Percentiles rank a stretch among this genome's conserved stretches.
Conservation (phyloP, 2,113 vertebrate species). For the Megaleporinus macrocephalus region DNA sequence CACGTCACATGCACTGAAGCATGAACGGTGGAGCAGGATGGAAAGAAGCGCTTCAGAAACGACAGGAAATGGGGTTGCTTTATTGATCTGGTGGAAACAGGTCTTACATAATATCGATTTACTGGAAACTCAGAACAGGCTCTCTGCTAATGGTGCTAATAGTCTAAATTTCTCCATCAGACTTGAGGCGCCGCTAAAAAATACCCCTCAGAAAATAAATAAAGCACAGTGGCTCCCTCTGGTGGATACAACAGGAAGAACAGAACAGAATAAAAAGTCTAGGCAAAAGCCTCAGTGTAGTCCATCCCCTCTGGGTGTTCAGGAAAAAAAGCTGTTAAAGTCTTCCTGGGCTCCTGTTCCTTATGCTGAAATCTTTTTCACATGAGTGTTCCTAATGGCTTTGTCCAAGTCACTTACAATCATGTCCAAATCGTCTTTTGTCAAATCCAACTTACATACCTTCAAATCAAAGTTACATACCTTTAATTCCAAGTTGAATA, state of each 20-base stretch:
- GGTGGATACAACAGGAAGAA: too few relatives aligned
- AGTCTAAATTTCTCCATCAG: slow-evolving; percentile 47
- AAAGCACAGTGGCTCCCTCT: too few relatives aligned
- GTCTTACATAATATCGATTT: background rate
- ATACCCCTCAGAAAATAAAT: too few relatives aligned
- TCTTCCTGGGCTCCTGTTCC: too few relatives aligned
- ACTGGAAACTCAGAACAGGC: background rate
- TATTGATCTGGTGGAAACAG: background rate
- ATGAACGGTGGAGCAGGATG: slow-evolving; percentile 64
- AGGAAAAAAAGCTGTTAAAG: too few relatives aligned
- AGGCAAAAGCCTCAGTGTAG: too few relatives aligned
- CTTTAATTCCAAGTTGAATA: too few relatives aligned
- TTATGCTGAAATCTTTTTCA: too few relatives aligned
- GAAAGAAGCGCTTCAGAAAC: slow-evolving; percentile 75
- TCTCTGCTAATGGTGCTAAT: slow-evolving; percentile 65
- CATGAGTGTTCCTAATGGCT: too few relatives aligned
- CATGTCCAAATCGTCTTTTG: background rate
- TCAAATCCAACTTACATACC: background rate
- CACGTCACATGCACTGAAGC: background rate
- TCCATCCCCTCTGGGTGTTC: too few relatives aligned
- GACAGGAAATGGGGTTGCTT: background rate
- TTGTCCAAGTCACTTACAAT: background rate
- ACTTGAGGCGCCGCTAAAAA: slow-evolving; percentile 57
- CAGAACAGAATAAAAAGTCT: too few relatives aligned
- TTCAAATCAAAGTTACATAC: background rate